Conservation (phyloP, 2,113 vertebrate species). For the Trematomus loennbergii region DNA sequence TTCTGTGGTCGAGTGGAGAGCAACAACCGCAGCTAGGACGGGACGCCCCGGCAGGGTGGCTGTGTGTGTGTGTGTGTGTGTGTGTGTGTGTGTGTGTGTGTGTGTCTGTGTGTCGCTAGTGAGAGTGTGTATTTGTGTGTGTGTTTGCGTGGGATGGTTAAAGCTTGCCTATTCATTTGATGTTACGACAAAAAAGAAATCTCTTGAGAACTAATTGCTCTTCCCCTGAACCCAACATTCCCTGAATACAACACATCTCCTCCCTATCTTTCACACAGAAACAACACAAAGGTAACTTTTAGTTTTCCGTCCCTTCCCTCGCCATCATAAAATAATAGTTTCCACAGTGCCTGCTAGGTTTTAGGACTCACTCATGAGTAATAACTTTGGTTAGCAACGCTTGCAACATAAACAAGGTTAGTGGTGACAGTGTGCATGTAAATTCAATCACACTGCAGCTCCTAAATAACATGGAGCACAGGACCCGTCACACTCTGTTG, state of each 20-base stretch:
- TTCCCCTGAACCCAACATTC: constrained; percentile 62
- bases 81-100: constrained; percentile 28
- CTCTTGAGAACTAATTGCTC: constrained; percentile 66
- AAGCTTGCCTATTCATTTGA: constrained; percentile 73
- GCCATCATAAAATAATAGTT: constrained; percentile 24
- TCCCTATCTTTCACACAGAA: constrained; percentile 26
- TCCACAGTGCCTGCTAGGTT: constrained; percentile 8
- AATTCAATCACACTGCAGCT: constrained; percentile 35
- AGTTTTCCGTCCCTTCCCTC: constrained; percentile 28
- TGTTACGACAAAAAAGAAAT: constrained; percentile 74
- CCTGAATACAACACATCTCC: constrained; percentile 53
- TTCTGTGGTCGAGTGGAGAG: constrained; percentile 73
- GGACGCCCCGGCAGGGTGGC: constrained; percentile 68
- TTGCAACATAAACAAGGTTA: constrained; percentile 25
- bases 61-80: constrained; percentile 38
- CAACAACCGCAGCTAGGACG: constrained; percentile 68
- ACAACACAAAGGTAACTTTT: constrained; percentile 32
- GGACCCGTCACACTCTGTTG: not conserved
- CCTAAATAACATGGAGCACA: constrained; percentile 4
- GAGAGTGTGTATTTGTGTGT: constrained; percentile 24
- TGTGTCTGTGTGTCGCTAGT: not conserved
- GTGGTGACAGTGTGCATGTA: constrained; percentile 30
- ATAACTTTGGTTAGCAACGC: constrained; percentile 25
- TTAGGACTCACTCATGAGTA: constrained; percentile 18
- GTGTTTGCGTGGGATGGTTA: constrained; percentile 62